Conservation (phyloP, 2,797 vertebrate genomes). For the Gouania willdenowi region DNA sequence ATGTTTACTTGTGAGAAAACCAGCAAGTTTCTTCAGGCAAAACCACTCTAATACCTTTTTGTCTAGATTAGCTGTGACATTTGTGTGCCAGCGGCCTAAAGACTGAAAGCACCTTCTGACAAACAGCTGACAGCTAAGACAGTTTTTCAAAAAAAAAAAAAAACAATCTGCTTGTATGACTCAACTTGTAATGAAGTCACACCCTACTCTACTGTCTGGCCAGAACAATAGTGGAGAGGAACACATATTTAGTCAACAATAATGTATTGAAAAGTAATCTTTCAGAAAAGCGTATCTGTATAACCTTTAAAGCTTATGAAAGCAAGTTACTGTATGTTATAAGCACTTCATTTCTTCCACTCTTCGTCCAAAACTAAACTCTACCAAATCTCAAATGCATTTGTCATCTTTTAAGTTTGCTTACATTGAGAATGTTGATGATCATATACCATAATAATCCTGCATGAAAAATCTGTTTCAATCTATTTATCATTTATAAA, state of each 20-base stretch:
- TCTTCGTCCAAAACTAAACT: no score
- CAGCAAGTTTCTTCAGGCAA: neutral
- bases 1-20: neutral
- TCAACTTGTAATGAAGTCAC: conserved; percentile 7
- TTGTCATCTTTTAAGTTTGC: no score
- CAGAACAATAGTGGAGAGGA: neutral
- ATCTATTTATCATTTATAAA: no score
- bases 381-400: no score
- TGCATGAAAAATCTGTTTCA: no score
- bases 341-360: no score
- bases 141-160: neutral
- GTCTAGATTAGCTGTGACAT: conserved; percentile 12
- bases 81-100: conserved; percentile 12
- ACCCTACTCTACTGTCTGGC: neutral
- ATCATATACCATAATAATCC: no score
- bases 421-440: no score
- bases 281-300: no score
- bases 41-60: conserved; percentile 3
- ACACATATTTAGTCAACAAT: conserved; percentile 4
- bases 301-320: no score
- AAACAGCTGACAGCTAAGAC: conserved; percentile 7
- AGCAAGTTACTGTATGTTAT: no score
- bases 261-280: neutral
- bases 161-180: neutral
- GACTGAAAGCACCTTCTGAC: conserved; percentile 7